phyloP scores from a whole-genome alignment of 2,113 vertebrate genomes.

The Ciconia maguari region DNA sequence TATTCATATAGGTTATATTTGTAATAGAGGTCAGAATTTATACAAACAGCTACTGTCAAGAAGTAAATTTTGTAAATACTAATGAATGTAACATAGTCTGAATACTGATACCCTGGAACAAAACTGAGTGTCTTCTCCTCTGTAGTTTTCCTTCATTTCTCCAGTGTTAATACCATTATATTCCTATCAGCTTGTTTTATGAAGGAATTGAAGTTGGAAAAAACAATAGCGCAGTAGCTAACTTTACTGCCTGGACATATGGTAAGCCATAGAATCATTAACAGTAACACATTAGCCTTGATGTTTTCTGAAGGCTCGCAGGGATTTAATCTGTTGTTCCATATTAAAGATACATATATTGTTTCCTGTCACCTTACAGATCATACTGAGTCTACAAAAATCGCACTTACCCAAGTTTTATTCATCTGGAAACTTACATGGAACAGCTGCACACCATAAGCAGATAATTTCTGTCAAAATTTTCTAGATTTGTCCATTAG shows the following conservation, averaged over 20 bases:
- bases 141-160: not conserved
- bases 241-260: constrained; percentile 17
- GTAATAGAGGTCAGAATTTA: constrained; percentile 27
- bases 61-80: constrained; percentile 5
- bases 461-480: not conserved
- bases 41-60: not conserved
- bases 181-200: not conserved
- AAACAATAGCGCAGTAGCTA: not conserved
- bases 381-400: not conserved
- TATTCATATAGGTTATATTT: constrained; percentile 23
- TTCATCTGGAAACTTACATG: not conserved
- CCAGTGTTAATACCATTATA: not conserved
- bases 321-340: constrained; percentile 21
- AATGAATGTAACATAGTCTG: not conserved
- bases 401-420: not conserved
- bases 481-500: not conserved
- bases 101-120: not conserved
- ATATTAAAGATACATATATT: not conserved
- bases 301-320: constrained; percentile 15
- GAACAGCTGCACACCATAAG: not conserved
- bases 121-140: not conserved
- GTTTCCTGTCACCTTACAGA: not conserved
- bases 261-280: constrained; percentile 14
- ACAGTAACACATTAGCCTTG: constrained; percentile 5
- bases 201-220: not conserved